These are phyloP conservation scores for Palythoa grandis DNA, from an alignment of 92 coral and sea anemone genomes.

Conservation along the genomic window DNA sequence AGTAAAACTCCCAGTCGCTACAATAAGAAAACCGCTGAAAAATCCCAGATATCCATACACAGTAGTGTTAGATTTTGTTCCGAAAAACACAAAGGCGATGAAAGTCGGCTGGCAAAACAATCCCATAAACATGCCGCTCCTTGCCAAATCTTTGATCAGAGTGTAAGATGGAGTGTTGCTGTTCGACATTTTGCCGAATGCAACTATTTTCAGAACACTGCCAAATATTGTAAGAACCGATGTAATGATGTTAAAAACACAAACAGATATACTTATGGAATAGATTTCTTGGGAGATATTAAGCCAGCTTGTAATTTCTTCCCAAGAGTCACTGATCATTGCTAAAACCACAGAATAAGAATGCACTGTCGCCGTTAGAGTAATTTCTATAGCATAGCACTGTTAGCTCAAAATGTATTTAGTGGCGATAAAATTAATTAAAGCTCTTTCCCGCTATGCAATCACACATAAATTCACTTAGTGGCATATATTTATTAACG, in stretches of 20 bases:
- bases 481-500: not conserved
- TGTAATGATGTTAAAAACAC: slow-evolving; percentile 1
- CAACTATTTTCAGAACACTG: not conserved
- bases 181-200: not conserved
- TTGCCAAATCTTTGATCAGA: not conserved
- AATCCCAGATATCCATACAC: not conserved
- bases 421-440: no score
- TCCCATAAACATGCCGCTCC: not conserved
- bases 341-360: not conserved
- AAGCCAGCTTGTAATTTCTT: slow-evolving; percentile 19
- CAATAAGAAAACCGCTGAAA: slow-evolving; percentile 10
- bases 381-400: no score
- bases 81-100: not conserved
- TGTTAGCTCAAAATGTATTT: not conserved
- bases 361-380: not conserved
- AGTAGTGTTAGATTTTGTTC: not conserved
- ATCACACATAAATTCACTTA: no score
- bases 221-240: not conserved
- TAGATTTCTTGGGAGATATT: not conserved
- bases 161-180: not conserved
- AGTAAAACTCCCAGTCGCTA: not conserved
- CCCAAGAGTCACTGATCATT: slow-evolving; percentile 2
- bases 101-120: not conserved
- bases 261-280: not conserved
- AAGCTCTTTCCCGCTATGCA: not conserved